Base-by-base conservation (phyloP, 2,113 vertebrate genomes). In the Platichthys stellatus region DNA sequence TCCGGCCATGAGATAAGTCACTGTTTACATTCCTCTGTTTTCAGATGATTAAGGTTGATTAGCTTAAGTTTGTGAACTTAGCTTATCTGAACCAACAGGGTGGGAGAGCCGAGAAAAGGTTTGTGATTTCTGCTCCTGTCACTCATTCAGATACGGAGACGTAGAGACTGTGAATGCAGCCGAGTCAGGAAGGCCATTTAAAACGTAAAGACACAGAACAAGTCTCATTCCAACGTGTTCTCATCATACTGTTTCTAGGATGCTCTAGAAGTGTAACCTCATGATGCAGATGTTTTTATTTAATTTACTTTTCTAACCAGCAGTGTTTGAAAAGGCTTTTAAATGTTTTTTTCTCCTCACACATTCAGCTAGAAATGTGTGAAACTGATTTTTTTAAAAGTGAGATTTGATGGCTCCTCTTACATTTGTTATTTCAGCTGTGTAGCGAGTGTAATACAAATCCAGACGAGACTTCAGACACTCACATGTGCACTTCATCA, bases 51-150 rank as follows among this genome's bases (percentile, higher is more conserved):
- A 85, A 80, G 45, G 53, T 53, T 74, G 65, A 77, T 78, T 60
- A 80, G 67, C 49, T 80, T 2, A 58, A 87, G 88, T 80, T 67
- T 86, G 76, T 85, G 85, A 82, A 83, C 72, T 85, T 63, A 79
- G 57, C 68, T 90, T 82, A 86, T 89, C 83, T 90, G 78, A 89
- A 89, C 85, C 58, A 80, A 77, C 80, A 69, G 63, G 70, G 45
- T 65, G 43, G 40, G 60, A 14, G 53, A 43, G 65, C 53, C 20
- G 11, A 17, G 9, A 26, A 21, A 45, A 38, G 21, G 26, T 68
- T 53, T 23, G 43, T 53, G 2, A 62, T 62, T 28, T 63, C 64
- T 28, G 23, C 47, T 2, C 38, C 3, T 61, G 26, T 21, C 43
- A 28, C 60, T 54, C 51, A 20, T 21, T 51, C 17, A 20, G 13